Percentiles rank a stretch among this genome's conserved stretches.
Evolutionary conservation across 1,140 invertebrate species (phyloP).

Genomic region (Theocolax elegans): DNA sequence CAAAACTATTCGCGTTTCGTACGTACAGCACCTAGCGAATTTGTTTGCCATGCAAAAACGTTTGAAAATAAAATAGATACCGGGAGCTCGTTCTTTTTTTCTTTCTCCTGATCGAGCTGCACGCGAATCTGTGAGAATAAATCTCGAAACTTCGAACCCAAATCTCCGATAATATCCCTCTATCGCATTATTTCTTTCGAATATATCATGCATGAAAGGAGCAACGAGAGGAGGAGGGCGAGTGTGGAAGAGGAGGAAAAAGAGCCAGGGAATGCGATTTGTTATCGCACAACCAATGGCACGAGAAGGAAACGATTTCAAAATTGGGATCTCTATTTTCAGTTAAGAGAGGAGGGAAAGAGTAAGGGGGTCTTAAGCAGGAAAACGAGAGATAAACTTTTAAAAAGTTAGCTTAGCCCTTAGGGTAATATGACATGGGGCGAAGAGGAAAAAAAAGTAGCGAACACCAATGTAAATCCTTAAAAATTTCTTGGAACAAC

Average conservation of each 20-base stretch:
- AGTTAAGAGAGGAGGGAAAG: not conserved
- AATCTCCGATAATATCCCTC: slow-evolving; percentile 15
- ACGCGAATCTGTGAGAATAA: slow-evolving; percentile 9
- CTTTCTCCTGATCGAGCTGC: too few species aligned
- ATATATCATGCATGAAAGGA: slow-evolving; percentile 19
- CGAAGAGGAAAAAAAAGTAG: too few species aligned
- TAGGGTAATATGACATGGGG: not conserved
- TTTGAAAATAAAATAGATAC: too few species aligned
- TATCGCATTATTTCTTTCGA: slow-evolving; percentile 15
- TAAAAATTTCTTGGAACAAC: not conserved
- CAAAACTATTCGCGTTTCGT: not conserved
- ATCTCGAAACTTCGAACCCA: slow-evolving; percentile 3
- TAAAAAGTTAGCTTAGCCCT: not conserved
- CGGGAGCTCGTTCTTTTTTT: too few species aligned
- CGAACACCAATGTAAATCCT: not conserved
- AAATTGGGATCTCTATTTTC: slow-evolving; percentile 23
- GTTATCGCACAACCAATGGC: not conserved
- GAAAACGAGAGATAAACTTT: not conserved
- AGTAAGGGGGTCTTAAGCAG: not conserved
- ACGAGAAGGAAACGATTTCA: not conserved
- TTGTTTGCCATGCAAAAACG: not conserved
- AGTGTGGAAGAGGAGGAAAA: not conserved
- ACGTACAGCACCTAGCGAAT: too few species aligned
- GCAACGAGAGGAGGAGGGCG: not conserved
- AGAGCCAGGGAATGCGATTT: not conserved